phyloP scores from a whole-genome alignment of 1,140 invertebrate species.

The Drosophila ironensis region DNA sequence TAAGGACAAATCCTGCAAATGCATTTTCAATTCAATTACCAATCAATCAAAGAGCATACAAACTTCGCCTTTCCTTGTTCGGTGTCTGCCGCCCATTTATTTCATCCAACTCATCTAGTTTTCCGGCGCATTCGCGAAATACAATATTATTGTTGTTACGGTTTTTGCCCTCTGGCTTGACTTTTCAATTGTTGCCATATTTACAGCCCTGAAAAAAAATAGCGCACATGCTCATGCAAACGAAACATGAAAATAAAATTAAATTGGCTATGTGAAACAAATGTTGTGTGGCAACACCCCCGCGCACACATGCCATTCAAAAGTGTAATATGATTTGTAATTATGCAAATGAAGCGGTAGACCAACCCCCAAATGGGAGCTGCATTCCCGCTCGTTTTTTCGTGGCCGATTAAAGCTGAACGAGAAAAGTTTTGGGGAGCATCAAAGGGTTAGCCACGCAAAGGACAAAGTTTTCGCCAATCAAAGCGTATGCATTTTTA shows the following conservation, averaged over 20 bases:
- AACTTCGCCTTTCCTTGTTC: constrained; percentile 25
- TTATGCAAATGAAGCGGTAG: constrained; percentile 65
- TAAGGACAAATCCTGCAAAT: constrained; percentile 28
- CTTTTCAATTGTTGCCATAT: constrained; percentile 70
- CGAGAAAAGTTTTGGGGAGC: not conserved
- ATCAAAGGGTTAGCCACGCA: constrained; percentile 12
- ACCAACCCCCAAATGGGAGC: constrained; percentile 1
- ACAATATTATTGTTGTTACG: constrained; percentile 44
- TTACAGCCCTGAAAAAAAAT: constrained; percentile 49
- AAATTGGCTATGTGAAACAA: constrained; percentile 17
- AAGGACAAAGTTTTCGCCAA: constrained; percentile 34
- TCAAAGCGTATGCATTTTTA: constrained; percentile 69
- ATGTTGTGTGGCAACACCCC: not conserved
- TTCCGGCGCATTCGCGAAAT: constrained; percentile 8
- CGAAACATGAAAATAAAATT: constrained; percentile 45
- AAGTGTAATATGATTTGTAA: constrained; percentile 73
- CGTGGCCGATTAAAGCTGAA: constrained; percentile 30
- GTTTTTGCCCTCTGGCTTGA: constrained; percentile 27
- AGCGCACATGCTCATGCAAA: not conserved
- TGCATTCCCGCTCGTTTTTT: constrained; percentile 6
- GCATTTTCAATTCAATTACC: constrained; percentile 42
- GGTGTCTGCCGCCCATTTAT: not conserved
- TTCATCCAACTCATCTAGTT: no score
- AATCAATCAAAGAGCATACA: constrained; percentile 45
- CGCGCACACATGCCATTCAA: no score